phyloP scores from a whole-genome alignment of 2,113 vertebrate genomes.

The Lophochroa leadbeateri region DNA sequence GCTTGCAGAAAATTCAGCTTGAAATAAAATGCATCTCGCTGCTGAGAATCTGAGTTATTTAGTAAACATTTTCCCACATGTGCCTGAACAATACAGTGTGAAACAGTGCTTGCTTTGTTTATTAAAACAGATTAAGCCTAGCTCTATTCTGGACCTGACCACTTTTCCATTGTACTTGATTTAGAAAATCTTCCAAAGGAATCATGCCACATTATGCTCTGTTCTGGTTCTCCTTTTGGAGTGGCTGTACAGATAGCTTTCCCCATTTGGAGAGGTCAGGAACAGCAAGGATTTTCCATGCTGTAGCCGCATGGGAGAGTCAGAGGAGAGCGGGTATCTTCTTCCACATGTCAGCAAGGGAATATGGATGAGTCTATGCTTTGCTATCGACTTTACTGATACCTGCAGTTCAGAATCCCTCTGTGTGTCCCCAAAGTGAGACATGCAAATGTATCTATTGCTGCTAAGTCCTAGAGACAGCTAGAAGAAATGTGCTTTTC shows the following conservation, averaged over 20 bases:
- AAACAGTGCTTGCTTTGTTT: conserved; percentile 52
- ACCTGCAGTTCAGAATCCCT: background rate
- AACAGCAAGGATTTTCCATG: background rate
- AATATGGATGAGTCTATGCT: background rate
- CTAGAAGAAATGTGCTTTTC: conserved; percentile 28
- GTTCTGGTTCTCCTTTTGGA: background rate
- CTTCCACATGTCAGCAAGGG: background rate
- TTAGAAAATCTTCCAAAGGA: background rate
- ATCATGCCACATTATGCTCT: background rate
- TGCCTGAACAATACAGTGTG: conserved; percentile 31
- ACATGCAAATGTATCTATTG: background rate
- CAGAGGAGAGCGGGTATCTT: background rate
- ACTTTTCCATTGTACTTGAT: background rate
- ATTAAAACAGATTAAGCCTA: background rate
- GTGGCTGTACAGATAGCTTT: background rate
- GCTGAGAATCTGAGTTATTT: conserved; percentile 52
- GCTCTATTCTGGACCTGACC: background rate
- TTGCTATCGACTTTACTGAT: background rate
- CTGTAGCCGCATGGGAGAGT: background rate
- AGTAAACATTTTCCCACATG: conserved; percentile 58
- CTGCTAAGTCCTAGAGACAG: background rate
- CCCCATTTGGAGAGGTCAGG: background rate
- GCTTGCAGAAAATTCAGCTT: background rate
- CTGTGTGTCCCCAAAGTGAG: background rate
- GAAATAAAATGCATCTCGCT: conserved; percentile 29